Evolutionary conservation across 2,888 invertebrate species (phyloP), one percentile per base, ranked within the genome.

Genomic region (Meta bourneti): DNA sequence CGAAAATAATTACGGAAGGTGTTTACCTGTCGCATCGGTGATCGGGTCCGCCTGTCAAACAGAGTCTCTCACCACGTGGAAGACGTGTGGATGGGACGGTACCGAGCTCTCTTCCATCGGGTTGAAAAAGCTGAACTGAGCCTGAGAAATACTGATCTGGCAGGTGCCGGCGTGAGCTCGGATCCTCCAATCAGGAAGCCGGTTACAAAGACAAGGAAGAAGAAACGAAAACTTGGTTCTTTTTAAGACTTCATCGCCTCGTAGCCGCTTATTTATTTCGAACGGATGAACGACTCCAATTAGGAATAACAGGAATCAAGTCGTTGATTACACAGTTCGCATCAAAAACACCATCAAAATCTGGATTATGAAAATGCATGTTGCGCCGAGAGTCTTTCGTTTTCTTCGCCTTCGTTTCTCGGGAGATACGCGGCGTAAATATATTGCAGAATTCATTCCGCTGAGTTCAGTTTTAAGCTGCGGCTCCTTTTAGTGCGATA

Each of bases 161-260:
- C 88, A 81, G 88, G 88, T 81, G 88, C 80, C 69, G 16, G 81
- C 54, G 74, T 88, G 52, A 71, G 19, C n/a, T 74, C 72, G 7
- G 81, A 61, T 69, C 49, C 9, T 49, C 88, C 75, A 81, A 88
- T 81, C 81, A 81, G 88, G 74, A 88, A n/a, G 72, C 7, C 71
- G 87, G 49, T 54, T 51, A n/a, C 19, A 78, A 86, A 77, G 19
- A 13, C 70, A 78, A 72, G 79, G 16, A 34, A 54, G 71, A 34
- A 82, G 19, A 52, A 49, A 72, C 19, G n/a, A 71, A 20, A 34
- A 51, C 75, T 75, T 34, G 34, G 20, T 69, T 51, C 51, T 20
- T 86, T 61, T 84, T 20, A 70, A 69, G 78, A 77, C 86, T 86
- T 82, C 54, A 86, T 86, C 78, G n/a, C 69, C 51, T 11, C 78